phyloP scores from a whole-genome alignment of 2,888 invertebrate genomes.

The Barypeithes pellucidus region DNA sequence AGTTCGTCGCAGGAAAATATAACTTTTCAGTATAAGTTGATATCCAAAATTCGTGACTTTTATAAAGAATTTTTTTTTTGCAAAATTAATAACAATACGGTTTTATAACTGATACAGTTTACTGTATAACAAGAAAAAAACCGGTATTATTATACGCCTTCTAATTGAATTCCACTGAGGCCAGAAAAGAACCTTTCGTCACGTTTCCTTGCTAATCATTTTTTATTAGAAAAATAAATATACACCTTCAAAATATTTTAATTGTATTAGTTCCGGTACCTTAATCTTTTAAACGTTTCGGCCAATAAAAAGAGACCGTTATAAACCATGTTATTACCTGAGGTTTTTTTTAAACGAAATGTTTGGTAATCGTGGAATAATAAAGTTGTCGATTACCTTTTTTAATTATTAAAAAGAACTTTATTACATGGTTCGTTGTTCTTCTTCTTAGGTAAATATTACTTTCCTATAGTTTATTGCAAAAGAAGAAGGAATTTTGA shows the following conservation, averaged over 20 bases:
- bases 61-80: too few species aligned
- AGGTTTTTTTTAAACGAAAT: background rate
- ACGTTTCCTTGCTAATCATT: background rate
- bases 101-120: background rate
- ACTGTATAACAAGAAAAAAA: background rate
- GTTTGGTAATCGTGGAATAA: background rate
- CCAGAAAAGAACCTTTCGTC: background rate
- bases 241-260: background rate
- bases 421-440: too few species aligned
- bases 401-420: too few species aligned
- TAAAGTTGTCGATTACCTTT: background rate
- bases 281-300: background rate
- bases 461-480: too few species aligned
- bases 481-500: too few species aligned
- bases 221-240: conserved; percentile 10
- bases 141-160: background rate
- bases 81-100: background rate
- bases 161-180: background rate
- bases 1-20: too few species aligned
- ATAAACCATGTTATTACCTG: background rate
- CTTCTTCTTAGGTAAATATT: too few species aligned
- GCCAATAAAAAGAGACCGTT: background rate
- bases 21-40: too few species aligned
- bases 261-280: background rate
- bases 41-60: too few species aligned